Percentiles rank a stretch among this genome's conserved stretches.
Evolutionary conservation across 2,113 vertebrate species (phyloP).

Genomic region (Grammatotria lemairii): DNA sequence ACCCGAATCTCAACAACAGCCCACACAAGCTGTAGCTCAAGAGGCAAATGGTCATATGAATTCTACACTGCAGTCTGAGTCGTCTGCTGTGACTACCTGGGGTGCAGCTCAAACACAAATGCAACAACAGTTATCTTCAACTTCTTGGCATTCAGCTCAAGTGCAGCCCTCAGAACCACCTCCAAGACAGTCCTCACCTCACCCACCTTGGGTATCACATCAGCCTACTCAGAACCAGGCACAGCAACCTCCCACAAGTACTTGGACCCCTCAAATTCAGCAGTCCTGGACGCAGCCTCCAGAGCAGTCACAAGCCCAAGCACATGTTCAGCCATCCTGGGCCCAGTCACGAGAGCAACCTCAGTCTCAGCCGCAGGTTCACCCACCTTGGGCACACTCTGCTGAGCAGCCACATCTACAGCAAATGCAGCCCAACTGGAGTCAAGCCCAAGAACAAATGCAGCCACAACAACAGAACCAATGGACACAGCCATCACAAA

Average conservation of each 20-base stretch:
- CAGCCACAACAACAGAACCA: conserved; percentile 44
- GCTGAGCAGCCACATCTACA: conserved; percentile 42
- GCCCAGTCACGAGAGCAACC: conserved; percentile 18
- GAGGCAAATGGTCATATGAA: conserved; percentile 29
- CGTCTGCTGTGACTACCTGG: conserved; percentile 37
- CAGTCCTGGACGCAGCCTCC: conserved; percentile 42
- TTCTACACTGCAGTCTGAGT: conserved; percentile 32
- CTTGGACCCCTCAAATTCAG: conserved; percentile 48
- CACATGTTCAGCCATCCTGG: conserved; percentile 40
- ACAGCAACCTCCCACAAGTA: conserved; percentile 30
- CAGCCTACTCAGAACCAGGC: conserved; percentile 38
- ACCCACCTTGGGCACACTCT: conserved; percentile 34
- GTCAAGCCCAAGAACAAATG: conserved; percentile 49
- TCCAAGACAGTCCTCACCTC: conserved; percentile 38
- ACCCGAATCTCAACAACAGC: conserved; percentile 41
- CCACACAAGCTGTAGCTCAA: conserved; percentile 31
- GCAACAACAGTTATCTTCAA: conserved; percentile 40
- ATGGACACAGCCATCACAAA: conserved; percentile 53
- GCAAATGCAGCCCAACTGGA: conserved; percentile 40
- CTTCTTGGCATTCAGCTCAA: conserved; percentile 44
- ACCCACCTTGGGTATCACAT: conserved; percentile 40
- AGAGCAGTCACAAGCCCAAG: conserved; percentile 27
- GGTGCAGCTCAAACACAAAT: conserved; percentile 23
- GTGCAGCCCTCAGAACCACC: conserved; percentile 38
- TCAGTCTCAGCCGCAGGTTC: conserved; percentile 40